Conservation (phyloP, 2,888 invertebrate species). For the Lutraria lutraria region DNA sequence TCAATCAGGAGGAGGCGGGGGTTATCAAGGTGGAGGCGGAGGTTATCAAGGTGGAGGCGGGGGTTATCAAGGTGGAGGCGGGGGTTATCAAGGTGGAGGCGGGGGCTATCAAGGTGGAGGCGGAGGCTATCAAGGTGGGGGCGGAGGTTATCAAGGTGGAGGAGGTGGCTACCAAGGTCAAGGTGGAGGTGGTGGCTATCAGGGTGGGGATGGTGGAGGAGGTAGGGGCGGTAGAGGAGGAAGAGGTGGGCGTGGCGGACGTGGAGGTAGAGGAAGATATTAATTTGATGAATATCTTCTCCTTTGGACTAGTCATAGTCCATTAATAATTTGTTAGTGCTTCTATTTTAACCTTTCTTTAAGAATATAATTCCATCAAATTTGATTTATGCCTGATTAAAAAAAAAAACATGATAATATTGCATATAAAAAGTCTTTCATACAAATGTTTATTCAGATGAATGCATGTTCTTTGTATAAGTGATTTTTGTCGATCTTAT, state of each 20-base stretch:
- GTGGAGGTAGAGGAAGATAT: constrained; percentile 63
- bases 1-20: constrained; percentile 80
- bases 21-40: constrained; percentile 79
- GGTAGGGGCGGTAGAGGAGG: constrained; percentile 66
- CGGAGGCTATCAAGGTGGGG: constrained; percentile 60
- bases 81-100: constrained; percentile 59
- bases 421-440: no score
- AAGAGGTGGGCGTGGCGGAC: constrained; percentile 56
- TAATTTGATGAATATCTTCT: not conserved
- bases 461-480: no score
- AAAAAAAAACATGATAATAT: no score
- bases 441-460: no score
- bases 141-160: constrained; percentile 63
- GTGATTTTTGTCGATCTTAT: no score
- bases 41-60: constrained; percentile 54
- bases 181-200: constrained; percentile 66
- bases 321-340: no score
- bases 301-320: not conserved
- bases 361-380: no score
- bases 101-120: constrained; percentile 63
- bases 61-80: constrained; percentile 57
- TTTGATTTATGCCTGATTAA: no score
- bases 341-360: no score
- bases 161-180: constrained; percentile 65
- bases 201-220: constrained; percentile 62